phyloP scores from a whole-genome alignment of 2,113 vertebrate genomes.

The Plestiodon gilberti region DNA sequence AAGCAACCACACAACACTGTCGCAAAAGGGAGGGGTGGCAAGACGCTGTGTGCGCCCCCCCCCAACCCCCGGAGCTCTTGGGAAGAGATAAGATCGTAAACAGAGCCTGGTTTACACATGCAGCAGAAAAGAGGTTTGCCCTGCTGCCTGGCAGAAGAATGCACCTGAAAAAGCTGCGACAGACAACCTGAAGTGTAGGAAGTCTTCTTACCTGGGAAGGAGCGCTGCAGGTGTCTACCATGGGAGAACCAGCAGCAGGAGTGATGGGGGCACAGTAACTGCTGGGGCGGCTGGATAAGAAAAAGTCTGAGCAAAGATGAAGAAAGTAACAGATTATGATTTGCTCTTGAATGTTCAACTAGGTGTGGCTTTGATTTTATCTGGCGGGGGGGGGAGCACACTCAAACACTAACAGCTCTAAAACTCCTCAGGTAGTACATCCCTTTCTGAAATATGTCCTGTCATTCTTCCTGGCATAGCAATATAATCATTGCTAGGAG shows the following conservation, averaged over 20 bases:
- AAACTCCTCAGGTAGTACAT: no score
- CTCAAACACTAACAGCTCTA: no score
- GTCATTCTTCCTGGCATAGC: no score
- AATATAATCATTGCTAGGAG: no score
- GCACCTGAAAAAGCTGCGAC: accelerated
- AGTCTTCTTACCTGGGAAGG: conserved; percentile 84
- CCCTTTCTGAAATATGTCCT: no score
- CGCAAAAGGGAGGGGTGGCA: not conserved
- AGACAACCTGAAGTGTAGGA: not conserved
- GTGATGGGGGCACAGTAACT: conserved; percentile 76
- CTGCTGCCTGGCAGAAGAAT: not conserved
- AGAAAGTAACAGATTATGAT: conserved; percentile 1
- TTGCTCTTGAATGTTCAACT: not conserved
- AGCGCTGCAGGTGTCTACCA: conserved; percentile 70
- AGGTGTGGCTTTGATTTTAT: no score
- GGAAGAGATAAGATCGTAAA: not conserved
- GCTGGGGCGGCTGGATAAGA: conserved; percentile 84
- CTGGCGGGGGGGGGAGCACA: no score
- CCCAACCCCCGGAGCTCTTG: no score
- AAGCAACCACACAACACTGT: not conserved
- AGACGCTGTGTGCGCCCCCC: not conserved
- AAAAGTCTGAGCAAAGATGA: conserved; percentile 84
- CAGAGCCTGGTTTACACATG: not conserved
- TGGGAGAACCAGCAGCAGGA: conserved; percentile 74
- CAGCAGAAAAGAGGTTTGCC: not conserved